A percentile compares a stretch with the other conserved stretches of the same genome.
Evolutionary conservation across 2,888 invertebrate genomes (phyloP).

Genomic region (Thymelicus sylvestris): DNA sequence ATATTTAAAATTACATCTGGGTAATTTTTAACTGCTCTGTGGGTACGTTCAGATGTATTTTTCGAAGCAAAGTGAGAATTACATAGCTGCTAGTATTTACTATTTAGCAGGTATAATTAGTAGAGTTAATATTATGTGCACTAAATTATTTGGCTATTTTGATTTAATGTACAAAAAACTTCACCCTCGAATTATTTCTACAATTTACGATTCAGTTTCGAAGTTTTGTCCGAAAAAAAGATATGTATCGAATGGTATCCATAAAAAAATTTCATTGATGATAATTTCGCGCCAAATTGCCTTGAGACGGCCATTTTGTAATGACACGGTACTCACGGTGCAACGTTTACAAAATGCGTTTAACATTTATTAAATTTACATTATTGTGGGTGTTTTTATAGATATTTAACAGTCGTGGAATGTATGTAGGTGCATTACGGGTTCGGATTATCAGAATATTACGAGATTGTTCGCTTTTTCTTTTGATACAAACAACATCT

Average conservation of each 20-base stretch:
- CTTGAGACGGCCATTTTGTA: constrained; percentile 30
- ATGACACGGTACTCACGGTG: background rate
- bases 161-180: too few species aligned
- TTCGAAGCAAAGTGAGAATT: too few species aligned
- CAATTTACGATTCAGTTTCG: background rate
- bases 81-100: too few species aligned
- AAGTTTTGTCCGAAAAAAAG: background rate
- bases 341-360: constrained; percentile 13
- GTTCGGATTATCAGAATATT: too few species aligned
- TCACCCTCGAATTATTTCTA: too few species aligned
- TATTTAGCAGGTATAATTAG: background rate
- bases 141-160: too few species aligned
- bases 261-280: constrained; percentile 19
- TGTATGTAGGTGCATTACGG: background rate
- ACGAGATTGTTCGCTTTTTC: too few species aligned
- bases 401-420: background rate
- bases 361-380: constrained; percentile 1
- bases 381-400: background rate
- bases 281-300: constrained; percentile 16
- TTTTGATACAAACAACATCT: too few species aligned
- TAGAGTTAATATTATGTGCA: background rate
- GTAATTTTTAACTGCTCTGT: too few species aligned
- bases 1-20: too few species aligned
- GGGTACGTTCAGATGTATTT: too few species aligned
- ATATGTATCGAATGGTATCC: background rate